These are phyloP conservation scores for Blomia tropicalis DNA, from an alignment of 2,888 invertebrate genomes.

Conservation along the genomic window DNA sequence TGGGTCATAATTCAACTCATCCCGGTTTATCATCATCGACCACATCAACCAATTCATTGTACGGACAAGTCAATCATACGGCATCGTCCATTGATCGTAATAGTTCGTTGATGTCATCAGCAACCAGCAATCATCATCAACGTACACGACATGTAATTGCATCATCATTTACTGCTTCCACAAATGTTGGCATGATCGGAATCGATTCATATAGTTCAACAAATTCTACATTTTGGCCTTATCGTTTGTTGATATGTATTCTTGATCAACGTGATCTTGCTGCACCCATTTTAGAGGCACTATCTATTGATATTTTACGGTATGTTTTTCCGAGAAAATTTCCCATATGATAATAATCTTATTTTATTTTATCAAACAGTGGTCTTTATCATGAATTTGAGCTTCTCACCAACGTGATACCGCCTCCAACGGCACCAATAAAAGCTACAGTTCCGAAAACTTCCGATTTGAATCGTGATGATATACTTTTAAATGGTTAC, in stretches of 20 bases:
- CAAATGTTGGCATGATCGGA: background rate
- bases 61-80: background rate
- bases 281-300: constrained; percentile 54
- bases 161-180: background rate
- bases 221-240: constrained; percentile 37
- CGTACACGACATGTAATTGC: constrained; percentile 3
- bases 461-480: background rate
- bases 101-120: background rate
- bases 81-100: background rate
- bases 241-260: constrained; percentile 61
- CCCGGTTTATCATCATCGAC: background rate
- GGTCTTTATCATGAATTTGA: constrained; percentile 17
- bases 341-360: background rate
- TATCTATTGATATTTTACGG: constrained; percentile 56
- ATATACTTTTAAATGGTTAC: background rate
- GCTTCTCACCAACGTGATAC: background rate
- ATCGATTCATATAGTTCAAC: background rate
- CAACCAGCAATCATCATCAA: background rate
- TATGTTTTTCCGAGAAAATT: too few species aligned
- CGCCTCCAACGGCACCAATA: background rate
- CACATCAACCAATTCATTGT: background rate
- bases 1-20: background rate
- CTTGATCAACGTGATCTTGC: constrained; percentile 75
- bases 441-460: background rate
- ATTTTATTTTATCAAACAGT: background rate